Conservation (phyloP, 2,113 vertebrate species). For the Sterna hirundo region DNA sequence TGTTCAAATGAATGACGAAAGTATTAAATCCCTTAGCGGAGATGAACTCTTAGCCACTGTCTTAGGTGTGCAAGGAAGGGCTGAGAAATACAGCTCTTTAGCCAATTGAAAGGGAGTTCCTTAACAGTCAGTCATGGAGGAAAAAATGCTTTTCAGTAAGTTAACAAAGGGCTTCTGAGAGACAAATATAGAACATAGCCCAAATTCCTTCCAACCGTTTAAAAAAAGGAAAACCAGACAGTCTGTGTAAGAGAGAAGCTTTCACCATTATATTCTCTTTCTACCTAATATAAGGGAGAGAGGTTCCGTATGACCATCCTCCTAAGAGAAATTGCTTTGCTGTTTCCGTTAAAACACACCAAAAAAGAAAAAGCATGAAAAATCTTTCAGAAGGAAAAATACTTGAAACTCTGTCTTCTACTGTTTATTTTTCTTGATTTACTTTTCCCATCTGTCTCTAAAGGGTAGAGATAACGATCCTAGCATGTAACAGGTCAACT, state of each 20-base stretch:
- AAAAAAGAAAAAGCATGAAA: not conserved
- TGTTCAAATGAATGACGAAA: not conserved
- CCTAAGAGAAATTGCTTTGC: not conserved
- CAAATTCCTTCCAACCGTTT: not conserved
- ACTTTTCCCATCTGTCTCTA: not conserved
- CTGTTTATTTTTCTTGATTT: not conserved
- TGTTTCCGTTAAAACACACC: not conserved
- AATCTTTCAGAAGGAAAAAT: not conserved
- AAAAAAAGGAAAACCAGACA: not conserved
- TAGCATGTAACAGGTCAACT: not conserved
- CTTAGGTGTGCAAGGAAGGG: not conserved
- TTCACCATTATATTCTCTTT: not conserved
- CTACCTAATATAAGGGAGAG: not conserved
- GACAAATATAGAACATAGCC: not conserved
- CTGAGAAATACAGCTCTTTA: not conserved
- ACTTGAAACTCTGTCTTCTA: not conserved
- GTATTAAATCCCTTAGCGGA: not conserved
- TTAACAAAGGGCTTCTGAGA: not conserved
- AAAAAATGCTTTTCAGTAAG: not conserved
- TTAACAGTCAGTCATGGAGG: not conserved
- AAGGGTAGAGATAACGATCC: not conserved
- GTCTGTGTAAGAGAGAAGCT: not conserved
- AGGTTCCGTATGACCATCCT: not conserved
- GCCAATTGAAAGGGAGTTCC: not conserved
- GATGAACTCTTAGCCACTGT: not conserved